Evolutionary conservation across 2,888 invertebrate genomes (phyloP).

Genomic region (Leptura quadrifasciata): DNA sequence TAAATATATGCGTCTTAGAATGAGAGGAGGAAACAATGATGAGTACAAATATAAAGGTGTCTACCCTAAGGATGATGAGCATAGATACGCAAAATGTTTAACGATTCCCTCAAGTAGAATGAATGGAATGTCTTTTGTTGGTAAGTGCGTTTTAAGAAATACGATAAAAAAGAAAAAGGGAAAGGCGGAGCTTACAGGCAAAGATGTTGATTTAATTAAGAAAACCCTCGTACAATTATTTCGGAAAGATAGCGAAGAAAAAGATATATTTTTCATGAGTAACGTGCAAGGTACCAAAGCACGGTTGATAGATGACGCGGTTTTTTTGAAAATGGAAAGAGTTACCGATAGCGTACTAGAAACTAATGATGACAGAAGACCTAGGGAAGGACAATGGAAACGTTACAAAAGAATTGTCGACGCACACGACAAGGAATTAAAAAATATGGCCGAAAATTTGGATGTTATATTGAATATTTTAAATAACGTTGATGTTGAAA

Average conservation of each 20-base stretch:
- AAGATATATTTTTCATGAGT: slow-evolving; percentile 59
- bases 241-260: slow-evolving; percentile 45
- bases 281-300: slow-evolving; percentile 50
- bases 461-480: slow-evolving; percentile 40
- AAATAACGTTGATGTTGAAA: slow-evolving; percentile 41
- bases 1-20: slow-evolving; percentile 46
- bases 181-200: slow-evolving; percentile 44
- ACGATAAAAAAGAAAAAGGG: slow-evolving; percentile 22
- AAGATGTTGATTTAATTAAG: slow-evolving; percentile 58
- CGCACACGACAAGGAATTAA: slow-evolving; percentile 38
- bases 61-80: slow-evolving; percentile 57
- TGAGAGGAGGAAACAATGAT: slow-evolving; percentile 50
- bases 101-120: slow-evolving; percentile 54
- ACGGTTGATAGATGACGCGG: slow-evolving; percentile 56
- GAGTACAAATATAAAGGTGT: slow-evolving; percentile 33
- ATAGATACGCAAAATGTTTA: slow-evolving; percentile 59
- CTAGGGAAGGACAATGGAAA: slow-evolving; percentile 7
- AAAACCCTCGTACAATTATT: slow-evolving; percentile 51
- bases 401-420: slow-evolving; percentile 35
- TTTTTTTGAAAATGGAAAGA: slow-evolving; percentile 55
- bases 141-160: slow-evolving; percentile 58
- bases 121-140: slow-evolving; percentile 57
- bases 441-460: slow-evolving; percentile 43
- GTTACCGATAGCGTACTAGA: slow-evolving; percentile 47
- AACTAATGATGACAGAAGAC: slow-evolving; percentile 13